Conservation (phyloP, 2,113 vertebrate species). For the Tylochromis polylepis region DNA sequence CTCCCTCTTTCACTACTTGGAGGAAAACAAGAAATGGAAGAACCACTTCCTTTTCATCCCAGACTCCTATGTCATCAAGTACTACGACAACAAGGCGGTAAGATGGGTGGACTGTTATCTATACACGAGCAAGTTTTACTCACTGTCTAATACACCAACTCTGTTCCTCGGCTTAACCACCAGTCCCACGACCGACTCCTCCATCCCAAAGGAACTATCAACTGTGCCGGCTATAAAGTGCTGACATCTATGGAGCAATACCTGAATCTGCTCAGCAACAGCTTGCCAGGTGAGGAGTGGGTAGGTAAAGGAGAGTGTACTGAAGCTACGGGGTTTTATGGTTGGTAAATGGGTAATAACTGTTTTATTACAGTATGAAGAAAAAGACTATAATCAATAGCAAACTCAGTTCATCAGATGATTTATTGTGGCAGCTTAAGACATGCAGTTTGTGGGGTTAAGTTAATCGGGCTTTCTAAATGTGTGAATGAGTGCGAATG, state of each 20-base stretch:
- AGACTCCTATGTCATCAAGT: conserved; percentile 83
- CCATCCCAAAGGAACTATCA: conserved; percentile 79
- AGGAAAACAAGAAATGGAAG: conserved; percentile 93
- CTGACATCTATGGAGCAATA: conserved; percentile 88
- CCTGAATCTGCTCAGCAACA: conserved; percentile 81
- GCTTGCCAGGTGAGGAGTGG: conserved; percentile 81
- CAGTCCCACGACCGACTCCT: conserved; percentile 83
- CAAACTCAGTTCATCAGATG: neutral
- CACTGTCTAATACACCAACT: neutral
- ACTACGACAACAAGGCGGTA: conserved; percentile 86
- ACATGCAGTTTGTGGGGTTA: neutral
- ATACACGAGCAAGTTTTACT: neutral
- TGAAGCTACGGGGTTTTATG: neutral
- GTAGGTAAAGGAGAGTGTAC: conserved; percentile 59
- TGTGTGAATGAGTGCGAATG: neutral
- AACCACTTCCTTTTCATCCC: conserved; percentile 87
- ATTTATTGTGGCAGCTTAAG: neutral
- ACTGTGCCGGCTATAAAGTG: conserved; percentile 87
- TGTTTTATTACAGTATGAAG: neutral
- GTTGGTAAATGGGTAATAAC: accelerated
- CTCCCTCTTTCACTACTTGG: conserved; percentile 87
- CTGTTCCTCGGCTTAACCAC: neutral
- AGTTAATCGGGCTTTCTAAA: neutral
- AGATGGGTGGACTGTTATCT: conserved; percentile 4
- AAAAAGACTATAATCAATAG: neutral